These are phyloP conservation scores for Hystrix cristata DNA, from an alignment of 2,113 vertebrate species.

Conservation along the genomic window DNA sequence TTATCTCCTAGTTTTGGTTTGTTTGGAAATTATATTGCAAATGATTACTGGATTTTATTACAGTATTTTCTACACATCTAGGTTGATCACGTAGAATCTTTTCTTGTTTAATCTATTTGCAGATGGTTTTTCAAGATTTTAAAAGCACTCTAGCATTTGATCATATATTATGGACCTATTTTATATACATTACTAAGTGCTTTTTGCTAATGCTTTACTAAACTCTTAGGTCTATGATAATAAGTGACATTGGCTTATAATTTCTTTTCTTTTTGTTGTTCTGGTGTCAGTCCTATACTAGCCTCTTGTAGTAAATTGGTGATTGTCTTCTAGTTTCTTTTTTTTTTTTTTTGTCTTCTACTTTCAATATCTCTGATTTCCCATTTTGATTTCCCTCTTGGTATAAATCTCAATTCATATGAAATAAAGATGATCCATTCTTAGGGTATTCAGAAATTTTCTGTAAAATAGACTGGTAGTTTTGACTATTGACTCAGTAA, in stretches of 20 bases:
- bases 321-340: not conserved
- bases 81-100: conserved; percentile 22
- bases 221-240: not conserved
- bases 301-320: not conserved
- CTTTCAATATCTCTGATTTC: not conserved
- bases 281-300: not conserved
- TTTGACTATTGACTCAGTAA: not conserved
- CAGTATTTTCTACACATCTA: not conserved
- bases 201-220: conserved; percentile 7
- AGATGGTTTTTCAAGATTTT: not conserved
- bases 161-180: not conserved
- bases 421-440: not conserved
- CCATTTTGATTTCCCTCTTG: not conserved
- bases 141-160: conserved; percentile 3
- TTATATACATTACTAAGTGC: not conserved
- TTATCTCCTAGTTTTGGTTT: not conserved
- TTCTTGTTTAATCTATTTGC: not conserved
- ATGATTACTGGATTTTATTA: conserved; percentile 11
- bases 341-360: not conserved
- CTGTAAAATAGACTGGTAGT: not conserved
- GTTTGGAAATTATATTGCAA: not conserved
- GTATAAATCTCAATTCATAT: not conserved
- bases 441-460: not conserved
- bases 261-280: not conserved
- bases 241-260: not conserved